Evolutionary conservation across 2,888 invertebrate species (phyloP).

Genomic region (Latrodectus hesperus): DNA sequence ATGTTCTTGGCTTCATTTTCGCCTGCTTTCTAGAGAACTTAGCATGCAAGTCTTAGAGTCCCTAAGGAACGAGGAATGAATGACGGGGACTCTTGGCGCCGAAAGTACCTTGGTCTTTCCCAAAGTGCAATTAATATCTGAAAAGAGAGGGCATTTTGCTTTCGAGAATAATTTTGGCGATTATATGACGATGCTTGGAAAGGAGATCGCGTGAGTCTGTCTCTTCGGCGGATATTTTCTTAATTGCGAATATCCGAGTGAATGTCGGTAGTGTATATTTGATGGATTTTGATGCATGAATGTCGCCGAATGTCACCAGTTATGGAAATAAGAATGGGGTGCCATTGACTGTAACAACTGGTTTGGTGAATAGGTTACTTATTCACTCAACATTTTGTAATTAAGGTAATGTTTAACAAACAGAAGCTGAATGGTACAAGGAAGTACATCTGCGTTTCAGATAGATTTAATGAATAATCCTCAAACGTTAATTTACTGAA

Average conservation of each 20-base stretch:
- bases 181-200: not conserved
- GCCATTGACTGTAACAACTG: too few relatives aligned
- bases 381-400: not conserved
- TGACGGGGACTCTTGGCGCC: not conserved
- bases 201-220: not conserved
- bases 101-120: not conserved
- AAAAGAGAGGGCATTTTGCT: slow-evolving; percentile 1
- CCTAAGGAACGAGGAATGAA: not conserved
- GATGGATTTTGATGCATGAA: too few relatives aligned
- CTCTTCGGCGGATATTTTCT: not conserved
- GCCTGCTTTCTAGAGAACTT: not conserved
- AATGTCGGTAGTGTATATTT: too few relatives aligned
- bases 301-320: too few relatives aligned
- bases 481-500: too few relatives aligned
- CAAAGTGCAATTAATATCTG: not conserved
- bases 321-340: too few relatives aligned
- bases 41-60: not conserved
- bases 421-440: too few relatives aligned
- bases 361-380: too few relatives aligned
- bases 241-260: not conserved
- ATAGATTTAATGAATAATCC: too few relatives aligned
- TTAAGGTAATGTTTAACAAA: too few relatives aligned
- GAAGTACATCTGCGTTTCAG: too few relatives aligned
- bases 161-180: not conserved
- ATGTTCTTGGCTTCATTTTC: not conserved